Conservation (phyloP, 2,888 invertebrate species). For the Nasonia oneida region DNA sequence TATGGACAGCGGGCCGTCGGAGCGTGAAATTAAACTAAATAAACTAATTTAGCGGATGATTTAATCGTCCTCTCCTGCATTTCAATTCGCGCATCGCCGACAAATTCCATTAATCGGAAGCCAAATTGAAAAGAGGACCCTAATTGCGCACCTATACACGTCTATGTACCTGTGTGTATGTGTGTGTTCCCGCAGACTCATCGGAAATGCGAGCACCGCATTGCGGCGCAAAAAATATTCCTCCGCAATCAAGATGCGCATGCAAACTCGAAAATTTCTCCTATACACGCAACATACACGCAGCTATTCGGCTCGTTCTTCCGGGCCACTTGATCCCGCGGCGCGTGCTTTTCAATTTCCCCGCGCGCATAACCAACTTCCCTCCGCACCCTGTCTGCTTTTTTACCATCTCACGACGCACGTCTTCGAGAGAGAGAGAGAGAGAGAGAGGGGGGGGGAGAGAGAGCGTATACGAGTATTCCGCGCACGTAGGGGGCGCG, state of each 20-base stretch:
- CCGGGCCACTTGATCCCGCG: neutral
- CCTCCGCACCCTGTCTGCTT: neutral
- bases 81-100: neutral
- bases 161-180: no score
- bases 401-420: neutral
- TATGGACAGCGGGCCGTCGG: neutral
- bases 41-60: constrained; percentile 16
- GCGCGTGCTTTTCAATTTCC: constrained; percentile 40
- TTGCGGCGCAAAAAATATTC: neutral
- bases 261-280: constrained; percentile 5
- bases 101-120: neutral
- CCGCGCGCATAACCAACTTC: constrained; percentile 7
- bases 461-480: neutral
- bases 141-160: neutral
- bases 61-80: constrained; percentile 53
- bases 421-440: neutral
- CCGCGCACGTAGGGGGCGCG: constrained; percentile 18
- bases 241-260: constrained; percentile 2
- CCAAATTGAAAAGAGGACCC: neutral
- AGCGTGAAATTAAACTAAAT: constrained; percentile 6
- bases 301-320: neutral
- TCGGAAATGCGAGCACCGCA: neutral
- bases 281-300: neutral
- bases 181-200: neutral
- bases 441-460: no score